phyloP scores from a whole-genome alignment of 2,113 vertebrate genomes.

The Calyptomena viridis region DNA sequence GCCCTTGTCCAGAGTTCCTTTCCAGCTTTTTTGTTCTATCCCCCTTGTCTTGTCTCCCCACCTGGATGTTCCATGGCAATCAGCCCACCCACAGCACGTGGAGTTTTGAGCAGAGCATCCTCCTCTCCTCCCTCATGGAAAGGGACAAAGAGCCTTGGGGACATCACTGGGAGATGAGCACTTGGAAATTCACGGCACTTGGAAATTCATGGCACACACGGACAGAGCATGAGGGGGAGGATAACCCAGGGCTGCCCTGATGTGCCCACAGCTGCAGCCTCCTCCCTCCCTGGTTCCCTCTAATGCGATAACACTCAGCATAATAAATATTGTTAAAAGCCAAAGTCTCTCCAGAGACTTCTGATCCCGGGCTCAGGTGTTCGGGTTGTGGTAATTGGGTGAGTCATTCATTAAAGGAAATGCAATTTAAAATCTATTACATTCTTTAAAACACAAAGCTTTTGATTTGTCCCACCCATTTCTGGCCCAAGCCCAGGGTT shows the following conservation, averaged over 20 bases:
- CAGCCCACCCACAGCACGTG: rapidly evolving
- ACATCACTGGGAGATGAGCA: neutral
- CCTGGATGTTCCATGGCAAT: neutral
- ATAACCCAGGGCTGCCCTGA: neutral
- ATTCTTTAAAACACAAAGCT: constrained; percentile 57
- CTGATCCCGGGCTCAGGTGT: constrained; percentile 59
- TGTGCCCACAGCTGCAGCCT: neutral
- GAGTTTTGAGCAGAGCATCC: neutral
- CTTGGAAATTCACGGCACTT: neutral
- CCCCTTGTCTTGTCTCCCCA: neutral
- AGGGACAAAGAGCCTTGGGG: neutral
- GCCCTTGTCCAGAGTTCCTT: no score
- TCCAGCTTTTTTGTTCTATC: no score
- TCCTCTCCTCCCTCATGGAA: neutral
- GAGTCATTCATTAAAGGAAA: constrained; percentile 72
- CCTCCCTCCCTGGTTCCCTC: neutral
- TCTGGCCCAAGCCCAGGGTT: constrained; percentile 24
- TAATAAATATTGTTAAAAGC: constrained; percentile 68
- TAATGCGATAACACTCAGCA: constrained; percentile 37
- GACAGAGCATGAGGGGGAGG: neutral
- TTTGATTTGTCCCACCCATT: neutral
- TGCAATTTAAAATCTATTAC: constrained; percentile 68
- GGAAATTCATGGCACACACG: neutral
- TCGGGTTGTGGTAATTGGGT: constrained; percentile 60
- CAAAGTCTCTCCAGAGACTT: constrained; percentile 59